Base-by-base conservation (phyloP, 2,888 invertebrate genomes). In the Pollenia griseotomentosa region DNA sequence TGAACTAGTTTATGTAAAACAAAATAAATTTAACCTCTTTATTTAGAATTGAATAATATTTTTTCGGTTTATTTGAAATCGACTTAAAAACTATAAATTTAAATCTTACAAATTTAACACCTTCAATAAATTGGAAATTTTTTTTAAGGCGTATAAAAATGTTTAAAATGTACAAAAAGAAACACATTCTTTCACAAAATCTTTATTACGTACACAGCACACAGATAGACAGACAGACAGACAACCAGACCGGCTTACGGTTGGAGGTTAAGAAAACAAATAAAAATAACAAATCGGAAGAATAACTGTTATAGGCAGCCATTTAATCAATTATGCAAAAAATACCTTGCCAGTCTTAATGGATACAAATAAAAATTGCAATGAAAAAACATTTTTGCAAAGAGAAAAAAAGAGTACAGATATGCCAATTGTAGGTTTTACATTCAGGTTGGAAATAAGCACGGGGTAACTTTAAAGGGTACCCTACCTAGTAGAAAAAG, bases 321-420 rank as follows among this genome's bases (percentile, higher is more conserved):
- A 92, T 92, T 92, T 92, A 92, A 92, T 92, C 92, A 92, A 92
- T 92, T 92, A 92, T 92, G 91, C 91, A 91, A 90, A 90, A 91
- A 91, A 53, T 75, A 61, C 23, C 57, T 61, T 57, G 2, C 19
- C 53, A 19, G 61, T 33, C 53, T 82, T 68, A 55, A 71, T 63
- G 53, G 55, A 71, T 16, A 73, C 66, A 48, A 78, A 57, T 40
- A 57, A 78, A 33, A 33, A 65, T 46, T 19, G 7, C n/a, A 16
- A 55, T 1, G 19, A 51, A 63, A 61, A 14, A 57, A 7, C 8
- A 65, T n/a, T 11, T 55, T 23, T 33, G 2, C 19, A 53, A 55
- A 40, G 23, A 57, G 14, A 7, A 42, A 5, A 12, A 65, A n/a
- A 12, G 16, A n/a, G 12, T 11, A 16, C 2, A 12, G 19, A 12